These are phyloP conservation scores for Knipowitschia caucasica DNA, from an alignment of 2,797 vertebrate genomes.

Conservation along the genomic window DNA sequence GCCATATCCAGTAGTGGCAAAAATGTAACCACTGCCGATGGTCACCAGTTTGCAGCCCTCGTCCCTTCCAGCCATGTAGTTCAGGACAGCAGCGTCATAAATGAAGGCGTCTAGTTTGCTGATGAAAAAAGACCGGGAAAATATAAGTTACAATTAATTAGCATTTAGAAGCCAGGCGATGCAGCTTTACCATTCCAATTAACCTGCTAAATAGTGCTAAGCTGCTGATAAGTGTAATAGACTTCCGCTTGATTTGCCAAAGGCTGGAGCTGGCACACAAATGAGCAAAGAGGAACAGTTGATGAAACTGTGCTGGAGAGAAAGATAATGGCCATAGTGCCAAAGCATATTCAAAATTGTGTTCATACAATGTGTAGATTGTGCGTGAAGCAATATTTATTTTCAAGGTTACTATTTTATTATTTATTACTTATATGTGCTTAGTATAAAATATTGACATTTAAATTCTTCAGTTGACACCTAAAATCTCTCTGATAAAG, in stretches of 20 bases:
- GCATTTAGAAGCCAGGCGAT: conserved; percentile 57
- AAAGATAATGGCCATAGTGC: no score
- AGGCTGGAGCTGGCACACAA: conserved; percentile 55
- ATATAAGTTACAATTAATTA: conserved; percentile 66
- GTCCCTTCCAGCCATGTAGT: conserved; percentile 97
- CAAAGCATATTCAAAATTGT: no score
- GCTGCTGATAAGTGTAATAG: conserved; percentile 70
- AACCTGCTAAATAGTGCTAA: conserved; percentile 71
- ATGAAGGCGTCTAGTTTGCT: conserved; percentile 98
- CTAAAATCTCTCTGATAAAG: no score
- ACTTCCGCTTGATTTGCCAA: conserved; percentile 66
- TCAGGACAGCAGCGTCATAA: conserved; percentile 95
- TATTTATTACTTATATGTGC: no score
- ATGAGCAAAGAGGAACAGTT: conserved; percentile 20
- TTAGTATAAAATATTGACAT: no score
- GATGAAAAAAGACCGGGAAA: conserved; percentile 39
- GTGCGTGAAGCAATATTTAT: no score
- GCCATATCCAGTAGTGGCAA: conserved; percentile 94
- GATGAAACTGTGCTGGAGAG: conserved; percentile 46
- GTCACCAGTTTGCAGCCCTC: conserved; percentile 98
- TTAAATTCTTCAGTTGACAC: no score
- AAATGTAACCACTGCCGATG: conserved; percentile 96
- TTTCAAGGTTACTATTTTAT: no score
- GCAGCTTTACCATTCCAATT: conserved; percentile 64
- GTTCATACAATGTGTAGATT: not conserved